Evolutionary conservation across 2,797 vertebrate genomes (phyloP).

Genomic region (Geotrypetes seraphini): DNA sequence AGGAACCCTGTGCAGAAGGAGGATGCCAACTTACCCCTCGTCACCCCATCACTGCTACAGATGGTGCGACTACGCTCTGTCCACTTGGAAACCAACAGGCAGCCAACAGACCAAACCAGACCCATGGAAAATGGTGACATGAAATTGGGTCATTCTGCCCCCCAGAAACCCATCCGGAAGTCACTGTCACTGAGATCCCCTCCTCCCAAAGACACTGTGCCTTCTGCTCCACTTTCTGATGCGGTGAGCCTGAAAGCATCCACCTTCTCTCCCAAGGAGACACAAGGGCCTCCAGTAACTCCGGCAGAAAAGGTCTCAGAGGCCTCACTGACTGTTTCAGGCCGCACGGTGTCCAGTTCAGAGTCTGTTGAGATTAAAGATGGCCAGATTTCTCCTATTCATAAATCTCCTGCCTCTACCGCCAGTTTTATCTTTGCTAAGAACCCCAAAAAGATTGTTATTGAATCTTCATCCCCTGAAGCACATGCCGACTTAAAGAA

Average conservation of each 20-base stretch:
- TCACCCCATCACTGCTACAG: conserved; percentile 88
- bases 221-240: conserved; percentile 72
- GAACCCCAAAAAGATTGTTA: conserved; percentile 67
- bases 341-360: fast-evolving
- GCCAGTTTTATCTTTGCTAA: conserved; percentile 94
- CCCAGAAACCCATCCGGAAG: conserved; percentile 64
- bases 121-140: conserved; percentile 18
- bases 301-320: neutral
- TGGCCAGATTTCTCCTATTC: conserved; percentile 17
- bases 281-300: neutral
- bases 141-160: neutral
- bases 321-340: neutral
- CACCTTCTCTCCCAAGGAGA: conserved; percentile 46
- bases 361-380: neutral
- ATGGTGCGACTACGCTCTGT: conserved; percentile 89
- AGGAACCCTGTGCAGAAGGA: conserved; percentile 65
- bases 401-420: conserved; percentile 67
- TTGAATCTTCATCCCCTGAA: conserved; percentile 57
- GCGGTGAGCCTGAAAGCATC: conserved; percentile 72
- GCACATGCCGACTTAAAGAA: conserved; percentile 53
- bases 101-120: neutral
- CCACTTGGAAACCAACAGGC: conserved; percentile 40
- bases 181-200: conserved; percentile 58
- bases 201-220: conserved; percentile 12
- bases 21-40: conserved; percentile 78